phyloP scores from a whole-genome alignment of 2,888 invertebrate species.

The Encarsia formosa region DNA sequence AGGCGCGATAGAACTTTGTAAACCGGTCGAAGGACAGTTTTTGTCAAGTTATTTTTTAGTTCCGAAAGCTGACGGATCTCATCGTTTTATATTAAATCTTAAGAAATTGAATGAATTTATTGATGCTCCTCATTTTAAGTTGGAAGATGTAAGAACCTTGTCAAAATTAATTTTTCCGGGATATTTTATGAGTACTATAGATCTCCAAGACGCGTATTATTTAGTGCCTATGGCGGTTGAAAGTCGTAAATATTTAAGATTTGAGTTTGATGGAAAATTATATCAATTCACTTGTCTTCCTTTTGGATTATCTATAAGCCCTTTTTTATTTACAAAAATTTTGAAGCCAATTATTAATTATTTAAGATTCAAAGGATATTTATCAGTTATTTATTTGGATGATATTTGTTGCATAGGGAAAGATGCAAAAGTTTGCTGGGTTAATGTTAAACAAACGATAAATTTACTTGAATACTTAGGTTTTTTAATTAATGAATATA shows the following conservation, averaged over 20 bases:
- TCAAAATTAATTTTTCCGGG: conserved; percentile 2
- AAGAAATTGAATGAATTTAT: conserved; percentile 21
- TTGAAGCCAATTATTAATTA: conserved; percentile 1
- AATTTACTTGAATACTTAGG: conserved; percentile 7
- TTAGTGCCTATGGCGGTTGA: not conserved
- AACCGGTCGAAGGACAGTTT: conserved; percentile 11
- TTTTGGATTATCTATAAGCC: not conserved
- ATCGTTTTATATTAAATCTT: conserved; percentile 22
- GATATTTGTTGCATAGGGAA: not conserved
- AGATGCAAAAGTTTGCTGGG: not conserved
- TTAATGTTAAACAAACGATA: not conserved
- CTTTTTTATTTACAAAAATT: conserved; percentile 7
- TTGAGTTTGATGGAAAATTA: not conserved
- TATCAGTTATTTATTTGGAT: not conserved
- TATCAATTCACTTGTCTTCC: conserved; percentile 28
- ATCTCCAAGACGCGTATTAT: conserved; percentile 16
- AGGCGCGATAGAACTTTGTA: conserved; percentile 11
- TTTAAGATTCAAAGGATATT: not conserved
- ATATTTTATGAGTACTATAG: conserved; percentile 8
- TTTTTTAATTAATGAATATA: conserved; percentile 13
- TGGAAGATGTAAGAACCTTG: conserved; percentile 21
- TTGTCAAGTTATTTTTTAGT: conserved; percentile 20
- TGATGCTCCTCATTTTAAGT: conserved; percentile 16
- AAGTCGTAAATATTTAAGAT: conserved; percentile 2
- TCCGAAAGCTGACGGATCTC: conserved; percentile 18